Evolutionary conservation across 2,113 vertebrate species (phyloP).

Genomic region (Pygoscelis antarcticus): DNA sequence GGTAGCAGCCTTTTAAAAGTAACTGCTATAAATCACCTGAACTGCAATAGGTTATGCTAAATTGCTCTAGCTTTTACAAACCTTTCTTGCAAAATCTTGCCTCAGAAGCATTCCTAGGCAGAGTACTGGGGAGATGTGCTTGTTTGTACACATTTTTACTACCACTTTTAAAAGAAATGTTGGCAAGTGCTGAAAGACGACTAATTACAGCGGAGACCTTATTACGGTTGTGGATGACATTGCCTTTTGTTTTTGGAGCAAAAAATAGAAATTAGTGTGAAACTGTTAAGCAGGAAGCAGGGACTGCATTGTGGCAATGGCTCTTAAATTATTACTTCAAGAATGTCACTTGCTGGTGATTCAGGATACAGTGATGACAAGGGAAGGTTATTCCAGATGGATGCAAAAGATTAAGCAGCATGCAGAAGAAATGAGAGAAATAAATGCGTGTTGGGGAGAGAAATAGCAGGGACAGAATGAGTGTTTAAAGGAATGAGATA

Average conservation of each 20-base stretch:
- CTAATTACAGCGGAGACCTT: slow-evolving; percentile 58
- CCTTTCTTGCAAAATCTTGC: background rate
- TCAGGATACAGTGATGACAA: slow-evolving; percentile 29
- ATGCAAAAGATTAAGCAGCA: slow-evolving; percentile 38
- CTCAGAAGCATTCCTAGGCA: background rate
- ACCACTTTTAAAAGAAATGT: slow-evolving; percentile 26
- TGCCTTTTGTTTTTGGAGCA: slow-evolving; percentile 55
- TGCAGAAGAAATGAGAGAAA: slow-evolving; percentile 32
- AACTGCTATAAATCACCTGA: background rate
- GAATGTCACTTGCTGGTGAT: slow-evolving; percentile 53
- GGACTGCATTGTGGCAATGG: slow-evolving; percentile 4
- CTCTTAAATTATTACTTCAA: slow-evolving; percentile 60
- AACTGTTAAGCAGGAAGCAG: slow-evolving; percentile 26
- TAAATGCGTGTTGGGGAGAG: background rate
- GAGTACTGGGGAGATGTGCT: background rate
- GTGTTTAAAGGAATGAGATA: slow-evolving; percentile 1
- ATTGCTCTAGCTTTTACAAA: background rate
- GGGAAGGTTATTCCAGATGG: slow-evolving; percentile 49
- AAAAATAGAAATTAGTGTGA: slow-evolving; percentile 52
- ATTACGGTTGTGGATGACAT: slow-evolving; percentile 40
- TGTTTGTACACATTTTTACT: slow-evolving; percentile 20
- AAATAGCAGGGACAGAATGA: background rate
- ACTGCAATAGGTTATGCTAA: background rate
- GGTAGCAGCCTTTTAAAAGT: background rate
- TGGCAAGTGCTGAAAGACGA: slow-evolving; percentile 36